These are phyloP conservation scores for Zaprionus obscuricornis DNA, from an alignment of 2,888 invertebrate genomes.

Conservation along the genomic window DNA sequence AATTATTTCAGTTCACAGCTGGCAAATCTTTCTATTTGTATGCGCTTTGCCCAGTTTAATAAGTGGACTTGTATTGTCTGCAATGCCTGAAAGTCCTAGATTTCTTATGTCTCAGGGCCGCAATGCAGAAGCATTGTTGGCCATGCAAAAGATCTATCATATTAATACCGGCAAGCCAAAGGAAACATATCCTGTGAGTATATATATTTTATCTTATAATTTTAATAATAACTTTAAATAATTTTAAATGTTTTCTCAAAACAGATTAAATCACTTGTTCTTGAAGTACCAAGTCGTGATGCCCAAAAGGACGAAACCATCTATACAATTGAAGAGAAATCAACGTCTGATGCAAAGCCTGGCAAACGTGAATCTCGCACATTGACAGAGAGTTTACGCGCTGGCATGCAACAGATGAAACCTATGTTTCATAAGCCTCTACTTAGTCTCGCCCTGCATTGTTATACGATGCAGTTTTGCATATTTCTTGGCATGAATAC, in stretches of 20 bases:
- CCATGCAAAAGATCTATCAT: conserved; percentile 85
- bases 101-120: conserved; percentile 80
- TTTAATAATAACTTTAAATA: background rate
- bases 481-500: conserved; percentile 90
- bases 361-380: conserved; percentile 40
- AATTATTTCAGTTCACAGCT: conserved; percentile 68
- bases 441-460: conserved; percentile 85
- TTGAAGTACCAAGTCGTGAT: conserved; percentile 74
- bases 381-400: conserved; percentile 81
- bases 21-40: conserved; percentile 85
- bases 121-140: conserved; percentile 76
- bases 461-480: conserved; percentile 87
- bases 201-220: background rate
- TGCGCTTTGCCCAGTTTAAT: conserved; percentile 87
- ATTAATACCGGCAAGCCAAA: conserved; percentile 87
- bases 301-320: conserved; percentile 54
- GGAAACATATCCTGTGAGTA: conserved; percentile 87
- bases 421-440: conserved; percentile 88
- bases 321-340: conserved; percentile 68
- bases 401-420: conserved; percentile 86
- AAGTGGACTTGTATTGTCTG: conserved; percentile 85
- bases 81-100: conserved; percentile 84
- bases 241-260: background rate
- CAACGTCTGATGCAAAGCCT: background rate
- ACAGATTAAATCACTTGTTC: conserved; percentile 71